These are phyloP conservation scores for Cydia splendana DNA, from an alignment of 1,140 invertebrate species.

Conservation along the genomic window DNA sequence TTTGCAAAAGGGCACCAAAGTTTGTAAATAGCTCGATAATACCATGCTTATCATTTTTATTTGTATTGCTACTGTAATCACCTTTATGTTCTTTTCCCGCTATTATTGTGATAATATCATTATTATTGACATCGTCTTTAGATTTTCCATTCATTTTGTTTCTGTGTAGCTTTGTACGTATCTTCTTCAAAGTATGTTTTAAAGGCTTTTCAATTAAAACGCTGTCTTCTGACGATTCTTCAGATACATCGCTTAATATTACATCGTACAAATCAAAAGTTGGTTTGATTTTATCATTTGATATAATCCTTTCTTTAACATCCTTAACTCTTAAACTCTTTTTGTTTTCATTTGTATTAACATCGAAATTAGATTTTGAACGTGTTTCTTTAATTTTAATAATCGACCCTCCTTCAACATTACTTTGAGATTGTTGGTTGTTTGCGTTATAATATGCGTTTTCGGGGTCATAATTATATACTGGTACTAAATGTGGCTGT, in stretches of 20 bases:
- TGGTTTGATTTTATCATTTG: background rate
- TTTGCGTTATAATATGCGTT: slow-evolving; percentile 62
- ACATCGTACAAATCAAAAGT: background rate
- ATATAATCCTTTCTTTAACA: background rate
- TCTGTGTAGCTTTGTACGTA: background rate
- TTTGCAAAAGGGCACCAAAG: background rate
- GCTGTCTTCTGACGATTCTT: background rate
- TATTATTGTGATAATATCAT: slow-evolving; percentile 44
- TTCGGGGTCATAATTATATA: slow-evolving; percentile 59
- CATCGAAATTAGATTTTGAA: background rate
- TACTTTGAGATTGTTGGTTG: slow-evolving; percentile 43
- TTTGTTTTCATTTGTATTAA: background rate
- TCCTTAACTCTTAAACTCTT: background rate
- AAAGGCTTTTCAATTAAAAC: background rate
- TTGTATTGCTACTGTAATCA: background rate
- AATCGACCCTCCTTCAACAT: slow-evolving; percentile 34
- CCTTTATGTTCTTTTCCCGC: slow-evolving; percentile 25
- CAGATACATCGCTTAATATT: background rate
- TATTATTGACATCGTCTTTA: slow-evolving; percentile 26
- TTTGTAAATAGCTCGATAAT: background rate
- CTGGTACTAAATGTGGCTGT: slow-evolving; percentile 52
- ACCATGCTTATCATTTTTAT: background rate
- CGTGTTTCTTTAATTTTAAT: background rate
- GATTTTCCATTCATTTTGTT: background rate
- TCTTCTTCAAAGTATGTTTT: slow-evolving; percentile 1